phyloP scores from a whole-genome alignment of 2,113 vertebrate genomes.

The Acrocephalus arundinaceus region DNA sequence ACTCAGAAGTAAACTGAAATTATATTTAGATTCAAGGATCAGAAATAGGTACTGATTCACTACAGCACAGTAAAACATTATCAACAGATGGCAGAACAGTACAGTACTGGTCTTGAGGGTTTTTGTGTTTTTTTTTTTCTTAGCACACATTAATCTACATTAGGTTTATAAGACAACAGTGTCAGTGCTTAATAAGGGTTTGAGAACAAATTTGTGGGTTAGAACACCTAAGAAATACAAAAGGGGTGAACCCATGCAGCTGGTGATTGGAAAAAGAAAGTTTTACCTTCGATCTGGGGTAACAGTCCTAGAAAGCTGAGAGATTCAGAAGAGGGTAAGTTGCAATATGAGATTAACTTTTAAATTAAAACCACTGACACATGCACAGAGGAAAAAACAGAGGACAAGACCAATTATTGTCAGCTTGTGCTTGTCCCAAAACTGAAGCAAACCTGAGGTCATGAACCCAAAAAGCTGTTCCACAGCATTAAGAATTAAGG shows the following conservation, averaged over 20 bases:
- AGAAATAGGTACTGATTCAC: neutral
- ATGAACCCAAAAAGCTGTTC: neutral
- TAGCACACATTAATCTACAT: neutral
- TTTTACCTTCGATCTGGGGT: neutral
- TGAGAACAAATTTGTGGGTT: neutral
- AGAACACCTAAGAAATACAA: neutral
- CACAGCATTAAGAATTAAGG: neutral
- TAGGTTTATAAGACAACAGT: neutral
- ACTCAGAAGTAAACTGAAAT: slow-evolving; percentile 15
- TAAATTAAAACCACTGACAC: neutral
- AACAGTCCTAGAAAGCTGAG: neutral
- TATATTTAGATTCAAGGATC: neutral
- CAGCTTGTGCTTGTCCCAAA: rapidly evolving
- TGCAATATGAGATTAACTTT: neutral
- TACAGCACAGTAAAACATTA: neutral
- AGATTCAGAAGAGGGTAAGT: neutral
- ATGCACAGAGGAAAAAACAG: neutral
- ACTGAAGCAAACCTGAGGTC: neutral
- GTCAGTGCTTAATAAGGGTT: neutral
- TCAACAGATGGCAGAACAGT: slow-evolving; percentile 19
- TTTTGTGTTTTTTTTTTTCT: neutral
- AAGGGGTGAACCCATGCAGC: neutral
- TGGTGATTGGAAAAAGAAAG: neutral
- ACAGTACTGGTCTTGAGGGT: neutral
- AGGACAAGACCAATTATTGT: neutral